Conservation (phyloP, 1,140 invertebrate genomes). For the Gonatopus flavifemur region DNA sequence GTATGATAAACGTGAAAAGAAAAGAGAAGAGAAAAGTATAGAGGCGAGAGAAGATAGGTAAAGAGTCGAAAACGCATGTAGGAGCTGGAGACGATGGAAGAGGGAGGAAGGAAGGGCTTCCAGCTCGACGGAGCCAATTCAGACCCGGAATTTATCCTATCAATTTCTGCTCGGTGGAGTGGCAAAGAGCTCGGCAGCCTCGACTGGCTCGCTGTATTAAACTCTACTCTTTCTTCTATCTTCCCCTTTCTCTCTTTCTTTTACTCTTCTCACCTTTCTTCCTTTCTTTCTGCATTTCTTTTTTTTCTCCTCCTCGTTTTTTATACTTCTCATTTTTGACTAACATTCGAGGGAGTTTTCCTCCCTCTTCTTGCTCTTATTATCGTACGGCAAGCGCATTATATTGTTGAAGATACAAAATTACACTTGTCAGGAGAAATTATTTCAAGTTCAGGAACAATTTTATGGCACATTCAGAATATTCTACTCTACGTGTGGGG, state of each 20-base stretch:
- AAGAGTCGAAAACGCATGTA: constrained; percentile 1
- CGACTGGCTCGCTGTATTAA: constrained; percentile 55
- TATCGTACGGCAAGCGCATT: too few relatives aligned
- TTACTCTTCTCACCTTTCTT: too few relatives aligned
- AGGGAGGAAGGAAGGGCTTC: constrained; percentile 48
- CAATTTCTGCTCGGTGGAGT: constrained; percentile 68
- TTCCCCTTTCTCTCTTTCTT: background rate
- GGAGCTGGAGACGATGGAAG: constrained; percentile 19
- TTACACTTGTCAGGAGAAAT: too few relatives aligned
- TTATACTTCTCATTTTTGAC: too few relatives aligned
- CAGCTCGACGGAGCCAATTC: constrained; percentile 65
- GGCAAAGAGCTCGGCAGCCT: constrained; percentile 61
- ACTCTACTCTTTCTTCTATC: constrained; percentile 33
- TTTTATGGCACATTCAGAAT: too few relatives aligned
- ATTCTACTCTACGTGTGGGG: too few relatives aligned
- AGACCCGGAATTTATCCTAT: constrained; percentile 68
- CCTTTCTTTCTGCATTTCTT: too few relatives aligned
- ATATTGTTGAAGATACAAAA: too few relatives aligned
- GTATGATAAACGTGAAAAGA: background rate
- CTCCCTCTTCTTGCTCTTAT: too few relatives aligned
- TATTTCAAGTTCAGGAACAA: too few relatives aligned
- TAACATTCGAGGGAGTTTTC: too few relatives aligned
- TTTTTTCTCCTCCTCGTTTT: too few relatives aligned
- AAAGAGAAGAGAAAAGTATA: background rate
- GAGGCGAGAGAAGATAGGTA: background rate